Percentiles rank a stretch among this genome's conserved stretches.
Conservation (phyloP, 2,797 vertebrate genomes). For the Takifugu rubripes region DNA sequence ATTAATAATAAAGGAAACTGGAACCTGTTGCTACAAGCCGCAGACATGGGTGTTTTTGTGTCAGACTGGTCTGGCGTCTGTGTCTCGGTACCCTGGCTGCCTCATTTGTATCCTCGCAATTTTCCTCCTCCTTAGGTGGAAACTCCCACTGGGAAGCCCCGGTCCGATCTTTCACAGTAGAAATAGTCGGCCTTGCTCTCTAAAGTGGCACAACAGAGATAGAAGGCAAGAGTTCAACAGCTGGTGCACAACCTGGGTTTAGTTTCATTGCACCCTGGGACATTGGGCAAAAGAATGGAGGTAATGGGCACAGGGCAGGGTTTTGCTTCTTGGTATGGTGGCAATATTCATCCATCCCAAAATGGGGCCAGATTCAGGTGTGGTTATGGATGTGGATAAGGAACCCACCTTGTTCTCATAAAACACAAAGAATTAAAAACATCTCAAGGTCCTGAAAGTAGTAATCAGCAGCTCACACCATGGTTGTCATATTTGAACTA, state of each 20-base stretch:
- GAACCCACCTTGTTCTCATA: slow-evolving; percentile 79
- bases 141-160: slow-evolving; percentile 97
- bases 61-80: slow-evolving; percentile 75
- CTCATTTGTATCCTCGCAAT: slow-evolving; percentile 80
- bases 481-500: slow-evolving; percentile 70
- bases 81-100: slow-evolving; percentile 66
- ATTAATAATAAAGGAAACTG: slow-evolving; percentile 1
- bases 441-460: slow-evolving; percentile 72
- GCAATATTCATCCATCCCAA: slow-evolving; percentile 64
- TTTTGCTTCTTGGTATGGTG: slow-evolving; percentile 56
- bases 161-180: slow-evolving; percentile 97
- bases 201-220: slow-evolving; percentile 96
- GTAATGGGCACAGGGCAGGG: slow-evolving; percentile 51
- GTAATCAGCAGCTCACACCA: slow-evolving; percentile 67
- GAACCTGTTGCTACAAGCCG: slow-evolving; percentile 42
- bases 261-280: slow-evolving; percentile 64
- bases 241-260: slow-evolving; percentile 48
- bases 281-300: slow-evolving; percentile 58
- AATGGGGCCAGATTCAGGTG: slow-evolving; percentile 64
- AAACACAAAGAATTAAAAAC: slow-evolving; percentile 65
- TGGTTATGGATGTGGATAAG: slow-evolving; percentile 63
- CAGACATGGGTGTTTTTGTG: slow-evolving; percentile 32
- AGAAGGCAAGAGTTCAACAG: slow-evolving; percentile 72
- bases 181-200: slow-evolving; percentile 99
- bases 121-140: slow-evolving; percentile 87